These are phyloP conservation scores for Eilema griseolum DNA, from an alignment of 2,888 invertebrate genomes.

Conservation along the genomic window DNA sequence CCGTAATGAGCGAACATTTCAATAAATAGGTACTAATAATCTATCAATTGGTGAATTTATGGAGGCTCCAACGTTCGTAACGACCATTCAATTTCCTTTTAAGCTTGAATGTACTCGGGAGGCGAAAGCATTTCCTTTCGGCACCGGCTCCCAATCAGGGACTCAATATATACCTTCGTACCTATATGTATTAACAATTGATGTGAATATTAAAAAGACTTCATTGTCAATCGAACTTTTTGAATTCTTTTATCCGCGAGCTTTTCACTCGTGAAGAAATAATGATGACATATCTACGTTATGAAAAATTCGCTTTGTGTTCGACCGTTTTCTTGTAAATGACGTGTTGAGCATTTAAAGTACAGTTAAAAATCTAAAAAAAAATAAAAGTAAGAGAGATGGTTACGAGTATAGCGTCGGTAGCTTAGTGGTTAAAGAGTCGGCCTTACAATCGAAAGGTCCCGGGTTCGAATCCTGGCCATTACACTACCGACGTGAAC, in stretches of 20 bases:
- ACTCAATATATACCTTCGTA: slow-evolving; percentile 57
- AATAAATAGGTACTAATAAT: slow-evolving; percentile 67
- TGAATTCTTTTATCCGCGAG: slow-evolving; percentile 37
- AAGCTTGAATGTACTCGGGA: slow-evolving; percentile 78
- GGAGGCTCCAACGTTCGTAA: slow-evolving; percentile 74
- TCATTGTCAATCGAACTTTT: slow-evolving; percentile 59
- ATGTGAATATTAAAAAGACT: slow-evolving; percentile 75
- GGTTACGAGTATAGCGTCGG: no score
- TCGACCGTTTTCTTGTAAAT: neutral
- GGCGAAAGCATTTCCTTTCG: slow-evolving; percentile 75
- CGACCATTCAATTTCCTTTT: slow-evolving; percentile 84
- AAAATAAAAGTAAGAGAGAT: no score
- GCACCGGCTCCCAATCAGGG: slow-evolving; percentile 73
- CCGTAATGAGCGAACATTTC: slow-evolving; percentile 46
- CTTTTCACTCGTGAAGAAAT: slow-evolving; percentile 43
- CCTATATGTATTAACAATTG: slow-evolving; percentile 62
- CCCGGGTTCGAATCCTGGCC: no score
- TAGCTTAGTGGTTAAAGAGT: neutral
- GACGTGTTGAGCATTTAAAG: neutral
- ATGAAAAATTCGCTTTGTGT: slow-evolving; percentile 6
- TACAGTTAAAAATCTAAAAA: neutral
- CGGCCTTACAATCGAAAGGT: no score
- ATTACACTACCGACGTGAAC: no score
- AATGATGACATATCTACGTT: slow-evolving; percentile 27
- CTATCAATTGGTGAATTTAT: slow-evolving; percentile 75